phyloP scores from a whole-genome alignment of 2,888 invertebrate species.

The Caenorhabditis sp. region DNA sequence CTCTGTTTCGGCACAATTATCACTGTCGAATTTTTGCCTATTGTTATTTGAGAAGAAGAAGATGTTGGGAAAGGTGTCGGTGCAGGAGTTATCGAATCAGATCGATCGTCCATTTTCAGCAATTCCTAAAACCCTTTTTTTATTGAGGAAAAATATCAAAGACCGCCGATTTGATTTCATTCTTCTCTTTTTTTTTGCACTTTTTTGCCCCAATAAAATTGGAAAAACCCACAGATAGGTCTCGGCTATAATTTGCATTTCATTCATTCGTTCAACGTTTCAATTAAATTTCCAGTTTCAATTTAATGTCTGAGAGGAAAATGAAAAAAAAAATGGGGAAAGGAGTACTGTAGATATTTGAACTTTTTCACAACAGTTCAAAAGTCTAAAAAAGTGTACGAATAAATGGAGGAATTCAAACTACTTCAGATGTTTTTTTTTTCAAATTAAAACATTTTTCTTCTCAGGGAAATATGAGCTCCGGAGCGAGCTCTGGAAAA shows the following conservation, averaged over 20 bases:
- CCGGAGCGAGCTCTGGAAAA: too few relatives aligned
- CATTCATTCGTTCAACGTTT: not conserved
- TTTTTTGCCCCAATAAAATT: not conserved
- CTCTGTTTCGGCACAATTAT: slow-evolving; percentile 40
- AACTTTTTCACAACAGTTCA: not conserved
- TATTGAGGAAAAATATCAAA: too few relatives aligned
- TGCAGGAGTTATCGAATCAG: slow-evolving; percentile 8
- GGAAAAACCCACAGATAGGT: not conserved
- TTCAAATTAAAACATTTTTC: too few relatives aligned
- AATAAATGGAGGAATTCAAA: too few relatives aligned
- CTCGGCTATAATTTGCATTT: not conserved
- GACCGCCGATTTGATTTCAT: too few relatives aligned
- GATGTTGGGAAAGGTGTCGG: not conserved
- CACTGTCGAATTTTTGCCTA: slow-evolving; percentile 30
- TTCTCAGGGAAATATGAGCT: too few relatives aligned
- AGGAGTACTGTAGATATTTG: not conserved
- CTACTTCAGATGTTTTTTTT: too few relatives aligned
- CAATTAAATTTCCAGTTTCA: slow-evolving; percentile 1
- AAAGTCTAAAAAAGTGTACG: not conserved
- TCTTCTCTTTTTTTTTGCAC: not conserved
- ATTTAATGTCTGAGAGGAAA: not conserved
- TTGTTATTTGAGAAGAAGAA: slow-evolving; percentile 11
- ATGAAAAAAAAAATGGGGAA: not conserved
- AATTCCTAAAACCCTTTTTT: slow-evolving; percentile 35
- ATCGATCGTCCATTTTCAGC: slow-evolving; percentile 12